Conservation (phyloP, 2,113 vertebrate species). For the Microcebus tavaratra region DNA sequence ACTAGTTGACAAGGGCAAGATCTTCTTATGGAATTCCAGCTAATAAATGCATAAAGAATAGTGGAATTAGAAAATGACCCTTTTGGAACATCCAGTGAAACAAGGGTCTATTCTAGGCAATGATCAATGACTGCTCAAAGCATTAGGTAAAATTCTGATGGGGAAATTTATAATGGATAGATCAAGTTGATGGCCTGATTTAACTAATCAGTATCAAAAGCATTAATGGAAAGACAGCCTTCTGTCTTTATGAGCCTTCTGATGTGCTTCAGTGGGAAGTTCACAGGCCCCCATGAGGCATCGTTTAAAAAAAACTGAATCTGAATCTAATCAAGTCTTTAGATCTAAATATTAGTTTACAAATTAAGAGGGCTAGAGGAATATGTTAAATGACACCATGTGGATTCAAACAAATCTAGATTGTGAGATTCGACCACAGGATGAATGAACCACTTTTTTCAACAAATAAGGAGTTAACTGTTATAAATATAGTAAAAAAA, state of each 20-base stretch:
- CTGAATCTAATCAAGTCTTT: slow-evolving; percentile 1
- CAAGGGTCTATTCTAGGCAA: neutral
- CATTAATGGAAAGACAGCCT: slow-evolving; percentile 9
- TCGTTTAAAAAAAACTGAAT: neutral
- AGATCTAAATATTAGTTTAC: neutral
- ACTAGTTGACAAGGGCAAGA: neutral
- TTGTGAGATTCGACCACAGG: neutral
- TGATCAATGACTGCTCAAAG: slow-evolving; percentile 42
- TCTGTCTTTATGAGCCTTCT: neutral
- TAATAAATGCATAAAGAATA: neutral
- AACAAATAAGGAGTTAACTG: neutral
- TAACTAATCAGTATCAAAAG: slow-evolving; percentile 30
- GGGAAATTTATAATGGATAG: slow-evolving; percentile 32
- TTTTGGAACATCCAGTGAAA: slow-evolving; percentile 28
- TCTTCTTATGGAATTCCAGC: slow-evolving; percentile 16
- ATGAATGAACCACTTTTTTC: neutral
- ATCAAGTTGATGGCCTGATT: slow-evolving; percentile 19
- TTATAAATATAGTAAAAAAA: neutral
- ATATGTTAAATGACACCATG: slow-evolving; percentile 1
- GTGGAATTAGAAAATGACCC: slow-evolving; percentile 21
- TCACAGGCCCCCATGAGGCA: neutral
- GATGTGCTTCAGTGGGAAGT: neutral
- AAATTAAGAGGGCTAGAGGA: neutral
- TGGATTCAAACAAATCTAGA: neutral
- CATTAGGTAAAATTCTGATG: slow-evolving; percentile 36